Conservation (phyloP, 2,797 vertebrate genomes). For the Bradypodion ventrale region DNA sequence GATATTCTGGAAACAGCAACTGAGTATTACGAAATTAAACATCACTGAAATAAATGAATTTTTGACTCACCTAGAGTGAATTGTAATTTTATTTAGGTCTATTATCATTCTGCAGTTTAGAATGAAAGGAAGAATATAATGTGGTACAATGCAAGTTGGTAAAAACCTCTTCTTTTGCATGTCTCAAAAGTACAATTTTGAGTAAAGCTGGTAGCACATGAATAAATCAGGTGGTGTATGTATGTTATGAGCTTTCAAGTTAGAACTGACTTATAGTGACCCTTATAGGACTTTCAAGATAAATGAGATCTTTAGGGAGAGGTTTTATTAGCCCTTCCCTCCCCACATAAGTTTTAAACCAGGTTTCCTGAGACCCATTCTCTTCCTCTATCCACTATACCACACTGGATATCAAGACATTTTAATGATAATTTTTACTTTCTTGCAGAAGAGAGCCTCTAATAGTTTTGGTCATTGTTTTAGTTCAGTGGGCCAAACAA, state of each 20-base stretch:
- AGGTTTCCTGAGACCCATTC: too few relatives aligned
- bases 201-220: neutral
- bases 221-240: neutral
- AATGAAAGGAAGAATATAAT: neutral
- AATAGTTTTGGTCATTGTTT: neutral
- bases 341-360: too few relatives aligned
- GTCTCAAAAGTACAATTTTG: neutral
- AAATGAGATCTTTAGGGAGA: too few relatives aligned
- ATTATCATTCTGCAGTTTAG: neutral
- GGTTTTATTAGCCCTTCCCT: too few relatives aligned
- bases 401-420: too few relatives aligned
- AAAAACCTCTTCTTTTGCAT: neutral
- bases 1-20: neutral
- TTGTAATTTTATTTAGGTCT: neutral
- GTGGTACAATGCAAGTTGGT: neutral
- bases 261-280: too few relatives aligned
- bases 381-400: too few relatives aligned
- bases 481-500: neutral
- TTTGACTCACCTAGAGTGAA: neutral
- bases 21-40: neutral
- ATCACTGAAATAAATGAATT: neutral
- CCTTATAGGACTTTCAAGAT: too few relatives aligned
- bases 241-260: too few relatives aligned
- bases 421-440: neutral
- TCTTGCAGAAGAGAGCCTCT: too few relatives aligned